Evolutionary conservation across 2,888 invertebrate species (phyloP).

Genomic region (Andrena trimmerana): DNA sequence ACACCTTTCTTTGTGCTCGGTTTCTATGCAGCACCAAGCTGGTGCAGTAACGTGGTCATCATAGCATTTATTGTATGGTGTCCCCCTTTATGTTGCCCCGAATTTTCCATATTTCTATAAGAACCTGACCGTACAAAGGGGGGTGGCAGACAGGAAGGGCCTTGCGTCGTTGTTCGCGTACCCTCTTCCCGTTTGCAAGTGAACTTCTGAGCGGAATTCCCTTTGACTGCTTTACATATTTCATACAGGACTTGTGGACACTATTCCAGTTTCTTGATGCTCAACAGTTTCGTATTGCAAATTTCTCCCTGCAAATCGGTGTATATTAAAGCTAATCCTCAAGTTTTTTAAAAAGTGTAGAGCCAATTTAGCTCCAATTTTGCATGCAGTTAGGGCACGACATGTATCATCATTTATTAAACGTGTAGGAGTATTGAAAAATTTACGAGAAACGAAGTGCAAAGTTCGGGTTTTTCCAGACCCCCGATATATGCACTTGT

Average conservation of each 20-base stretch:
- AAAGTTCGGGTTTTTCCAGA: too few species aligned
- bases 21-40: constrained; percentile 13
- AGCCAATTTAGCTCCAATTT: too few species aligned
- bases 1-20: constrained; percentile 65
- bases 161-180: constrained; percentile 66
- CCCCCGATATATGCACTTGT: too few species aligned
- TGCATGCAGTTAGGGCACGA: too few species aligned
- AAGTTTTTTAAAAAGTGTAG: not conserved
- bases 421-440: too few species aligned
- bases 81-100: constrained; percentile 24
- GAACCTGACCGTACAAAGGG: constrained; percentile 74
- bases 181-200: constrained; percentile 61
- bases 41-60: constrained; percentile 27
- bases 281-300: not conserved
- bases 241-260: not conserved
- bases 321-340: not conserved
- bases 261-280: not conserved
- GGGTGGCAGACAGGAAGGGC: constrained; percentile 43
- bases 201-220: not conserved
- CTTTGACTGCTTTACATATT: constrained; percentile 1
- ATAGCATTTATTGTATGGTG: constrained; percentile 9
- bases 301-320: not conserved
- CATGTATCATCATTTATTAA: too few species aligned
- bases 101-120: constrained; percentile 78
- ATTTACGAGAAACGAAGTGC: too few species aligned